Base-by-base conservation (phyloP, 2,888 invertebrate genomes). In the Aethes cnicana region DNA sequence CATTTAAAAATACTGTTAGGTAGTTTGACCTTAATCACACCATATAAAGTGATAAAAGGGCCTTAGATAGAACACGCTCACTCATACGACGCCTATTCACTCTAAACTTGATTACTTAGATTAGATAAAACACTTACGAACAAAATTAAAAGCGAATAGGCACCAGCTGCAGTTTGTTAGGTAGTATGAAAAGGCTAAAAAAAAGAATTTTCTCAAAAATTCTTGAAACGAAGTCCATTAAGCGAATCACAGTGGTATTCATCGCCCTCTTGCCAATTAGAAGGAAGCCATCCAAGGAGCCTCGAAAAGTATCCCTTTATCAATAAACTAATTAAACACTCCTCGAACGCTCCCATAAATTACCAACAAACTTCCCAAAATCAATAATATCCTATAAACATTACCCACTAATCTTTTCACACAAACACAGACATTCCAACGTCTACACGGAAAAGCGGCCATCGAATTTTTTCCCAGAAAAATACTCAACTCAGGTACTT, bases 301-400 rank as follows among this genome's bases (percentile, higher is more conserved):
- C 16, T 8, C 7, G 12, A 50, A 17, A 18, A 30, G 44, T 35
- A 50, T 33, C 37, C 23, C 23, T 32, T 39, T 25, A 39, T 52
- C 46, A 58, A 57, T 41, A 41, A 47, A 57, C 52, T 55, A 57
- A 53, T 44, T 42, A 57, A 57, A 54, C 49, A 49, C 41, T 52
- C 50, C 47, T 28, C 41, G 4, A 23, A 47, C 37, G 54, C 49
- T 48, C 30, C 61, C 56, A 54, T 43, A 59, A 56, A 53, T 63
- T 55, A 35, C 28, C 36, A 50, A 41, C 53, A 72, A 77, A 78
- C 66, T 73, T 77, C 68, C 59, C 59, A 62, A 62, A 78, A 81
- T 80, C 78, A 69, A 81, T 79, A 77, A 69, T n/a, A 66, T 53
- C 66, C 68, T 68, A 69, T 71, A 73, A 76, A 75, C 73, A 74